These are phyloP conservation scores for Leptocoma aspasia DNA, from an alignment of 2,113 vertebrate genomes.

Conservation along the genomic window DNA sequence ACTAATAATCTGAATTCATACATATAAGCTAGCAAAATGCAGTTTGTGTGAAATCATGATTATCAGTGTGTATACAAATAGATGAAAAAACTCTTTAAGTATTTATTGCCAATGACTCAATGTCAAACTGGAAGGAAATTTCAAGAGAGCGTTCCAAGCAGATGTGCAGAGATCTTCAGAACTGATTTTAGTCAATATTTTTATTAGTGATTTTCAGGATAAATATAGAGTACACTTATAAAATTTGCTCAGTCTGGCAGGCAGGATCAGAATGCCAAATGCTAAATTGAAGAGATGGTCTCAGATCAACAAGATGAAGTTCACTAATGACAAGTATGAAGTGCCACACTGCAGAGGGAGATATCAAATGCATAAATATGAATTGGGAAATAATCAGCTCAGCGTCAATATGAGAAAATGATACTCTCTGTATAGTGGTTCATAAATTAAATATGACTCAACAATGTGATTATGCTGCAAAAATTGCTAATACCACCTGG, in stretches of 20 bases:
- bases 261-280: constrained; percentile 19
- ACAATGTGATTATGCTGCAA: constrained; percentile 34
- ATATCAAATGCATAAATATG: constrained; percentile 23
- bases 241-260: constrained; percentile 23
- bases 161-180: constrained; percentile 54
- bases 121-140: constrained; percentile 29
- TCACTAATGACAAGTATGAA: constrained; percentile 28
- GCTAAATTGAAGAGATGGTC: constrained; percentile 15
- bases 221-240: constrained; percentile 39
- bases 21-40: not conserved
- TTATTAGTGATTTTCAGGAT: constrained; percentile 55
- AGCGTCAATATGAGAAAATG: constrained; percentile 2
- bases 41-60: constrained; percentile 3
- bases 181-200: constrained; percentile 60
- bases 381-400: constrained; percentile 46
- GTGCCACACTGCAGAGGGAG: not conserved
- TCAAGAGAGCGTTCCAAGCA: constrained; percentile 26
- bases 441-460: constrained; percentile 53
- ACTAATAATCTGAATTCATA: not conserved
- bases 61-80: constrained; percentile 42
- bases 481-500: constrained; percentile 26
- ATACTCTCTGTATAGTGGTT: not conserved
- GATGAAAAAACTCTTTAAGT: not conserved
- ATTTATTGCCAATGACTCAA: constrained; percentile 30
- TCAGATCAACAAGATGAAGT: constrained; percentile 40